Percentiles rank a stretch among this genome's conserved stretches.
Conservation (phyloP, 2,888 invertebrate genomes). For the Leptopilina myrica region DNA sequence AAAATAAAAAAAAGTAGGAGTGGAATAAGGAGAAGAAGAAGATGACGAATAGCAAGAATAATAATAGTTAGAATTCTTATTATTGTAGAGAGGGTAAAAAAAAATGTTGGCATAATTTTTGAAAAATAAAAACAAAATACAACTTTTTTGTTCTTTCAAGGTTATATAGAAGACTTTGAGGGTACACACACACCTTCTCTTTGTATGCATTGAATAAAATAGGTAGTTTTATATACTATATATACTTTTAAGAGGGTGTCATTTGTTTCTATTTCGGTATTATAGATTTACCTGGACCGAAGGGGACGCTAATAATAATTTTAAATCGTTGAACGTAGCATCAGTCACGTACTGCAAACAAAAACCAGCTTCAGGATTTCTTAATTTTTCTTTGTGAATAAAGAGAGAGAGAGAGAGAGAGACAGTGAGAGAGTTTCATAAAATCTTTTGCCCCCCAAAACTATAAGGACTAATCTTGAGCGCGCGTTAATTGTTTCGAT, state of each 20-base stretch:
- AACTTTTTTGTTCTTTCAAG: neutral
- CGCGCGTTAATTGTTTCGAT: slow-evolving; percentile 53
- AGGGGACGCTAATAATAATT: slow-evolving; percentile 10
- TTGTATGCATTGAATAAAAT: neutral
- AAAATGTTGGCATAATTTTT: neutral
- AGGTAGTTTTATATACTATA: slow-evolving; percentile 2
- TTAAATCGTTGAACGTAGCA: neutral
- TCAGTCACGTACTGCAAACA: slow-evolving; percentile 22
- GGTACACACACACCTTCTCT: neutral
- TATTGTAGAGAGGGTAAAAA: neutral
- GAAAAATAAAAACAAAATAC: neutral
- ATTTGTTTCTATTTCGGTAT: neutral
- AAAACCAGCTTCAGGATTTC: neutral
- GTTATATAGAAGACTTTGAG: neutral
- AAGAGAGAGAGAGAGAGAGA: neutral
- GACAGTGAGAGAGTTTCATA: neutral
- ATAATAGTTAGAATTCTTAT: too few relatives aligned
- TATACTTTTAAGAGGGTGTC: neutral
- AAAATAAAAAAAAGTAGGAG: too few relatives aligned
- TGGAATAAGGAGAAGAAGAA: too few relatives aligned
- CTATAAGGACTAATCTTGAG: neutral
- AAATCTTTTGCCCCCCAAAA: neutral
- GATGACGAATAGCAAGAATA: too few relatives aligned
- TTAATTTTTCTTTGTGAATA: neutral
- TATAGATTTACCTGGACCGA: neutral